Conservation (phyloP, 92 coral and sea anemone genomes). For the Chrysogorgia sp. region DNA sequence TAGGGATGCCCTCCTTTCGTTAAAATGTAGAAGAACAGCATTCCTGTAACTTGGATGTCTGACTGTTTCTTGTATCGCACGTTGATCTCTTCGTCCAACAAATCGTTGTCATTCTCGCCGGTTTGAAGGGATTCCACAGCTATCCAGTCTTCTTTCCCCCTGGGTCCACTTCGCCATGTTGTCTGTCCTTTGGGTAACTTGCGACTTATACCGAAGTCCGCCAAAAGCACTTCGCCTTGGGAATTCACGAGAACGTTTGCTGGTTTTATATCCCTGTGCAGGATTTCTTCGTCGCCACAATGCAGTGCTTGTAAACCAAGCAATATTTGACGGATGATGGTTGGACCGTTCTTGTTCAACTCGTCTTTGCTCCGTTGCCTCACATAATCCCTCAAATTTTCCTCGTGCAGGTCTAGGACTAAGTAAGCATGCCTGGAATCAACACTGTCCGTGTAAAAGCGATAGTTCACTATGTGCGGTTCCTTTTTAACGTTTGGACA, state of each 20-base stretch:
- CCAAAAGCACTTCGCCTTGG: neutral
- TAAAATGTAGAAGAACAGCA: neutral
- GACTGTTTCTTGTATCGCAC: constrained; percentile 18
- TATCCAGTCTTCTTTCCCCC: constrained; percentile 18
- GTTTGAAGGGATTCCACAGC: constrained; percentile 15
- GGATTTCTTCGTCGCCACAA: too few relatives aligned
- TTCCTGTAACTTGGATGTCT: constrained; percentile 5
- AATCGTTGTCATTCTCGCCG: neutral
- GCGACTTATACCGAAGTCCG: constrained; percentile 7
- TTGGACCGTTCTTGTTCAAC: neutral
- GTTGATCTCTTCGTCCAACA: neutral
- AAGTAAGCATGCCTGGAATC: neutral
- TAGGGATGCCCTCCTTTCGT: constrained; percentile 17
- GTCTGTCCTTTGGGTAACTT: neutral
- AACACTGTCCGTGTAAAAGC: neutral
- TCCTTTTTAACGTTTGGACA: neutral
- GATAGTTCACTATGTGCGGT: constrained; percentile 6
- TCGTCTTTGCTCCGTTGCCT: neutral
- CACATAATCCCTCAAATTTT: constrained; percentile 6
- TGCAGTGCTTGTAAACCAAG: too few relatives aligned
- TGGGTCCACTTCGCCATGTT: neutral
- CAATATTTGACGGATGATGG: too few relatives aligned
- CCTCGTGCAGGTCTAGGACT: constrained; percentile 7
- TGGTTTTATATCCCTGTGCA: constrained; percentile 3
- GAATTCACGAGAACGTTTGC: neutral